Conservation (phyloP, 2,888 invertebrate genomes). For the Caradrina kadenii region DNA sequence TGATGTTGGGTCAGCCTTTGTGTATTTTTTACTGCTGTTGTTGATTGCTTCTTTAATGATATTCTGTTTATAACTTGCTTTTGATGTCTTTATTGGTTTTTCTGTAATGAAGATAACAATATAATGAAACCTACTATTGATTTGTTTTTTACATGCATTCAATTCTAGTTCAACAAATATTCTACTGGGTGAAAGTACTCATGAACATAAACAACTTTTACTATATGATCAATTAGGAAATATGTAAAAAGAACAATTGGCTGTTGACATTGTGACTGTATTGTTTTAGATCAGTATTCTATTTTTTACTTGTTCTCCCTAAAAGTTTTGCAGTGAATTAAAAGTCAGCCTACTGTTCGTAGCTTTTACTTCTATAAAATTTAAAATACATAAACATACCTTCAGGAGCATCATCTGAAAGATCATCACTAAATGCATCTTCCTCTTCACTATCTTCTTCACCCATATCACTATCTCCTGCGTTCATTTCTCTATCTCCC, state of each 20-base stretch:
- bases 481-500: constrained; percentile 52
- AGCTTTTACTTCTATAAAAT: background rate
- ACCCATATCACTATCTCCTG: constrained; percentile 51
- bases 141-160: too few relatives aligned
- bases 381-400: constrained; percentile 60
- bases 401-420: constrained; percentile 68
- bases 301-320: too few relatives aligned
- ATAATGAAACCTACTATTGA: too few relatives aligned
- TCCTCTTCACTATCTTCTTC: constrained; percentile 47
- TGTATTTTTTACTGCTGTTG: constrained; percentile 43
- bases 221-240: too few relatives aligned
- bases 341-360: too few relatives aligned
- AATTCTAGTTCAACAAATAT: too few relatives aligned
- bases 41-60: constrained; percentile 44
- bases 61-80: constrained; percentile 53
- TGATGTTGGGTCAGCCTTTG: constrained; percentile 32
- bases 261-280: too few relatives aligned
- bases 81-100: constrained; percentile 65
- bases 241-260: too few relatives aligned
- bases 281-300: too few relatives aligned
- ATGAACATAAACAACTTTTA: too few relatives aligned
- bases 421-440: constrained; percentile 51
- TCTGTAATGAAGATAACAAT: constrained; percentile 65
- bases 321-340: too few relatives aligned
- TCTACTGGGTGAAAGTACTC: too few relatives aligned